These are phyloP conservation scores for Marisa cornuarietis DNA, from an alignment of 1,140 invertebrate genomes.

Conservation along the genomic window DNA sequence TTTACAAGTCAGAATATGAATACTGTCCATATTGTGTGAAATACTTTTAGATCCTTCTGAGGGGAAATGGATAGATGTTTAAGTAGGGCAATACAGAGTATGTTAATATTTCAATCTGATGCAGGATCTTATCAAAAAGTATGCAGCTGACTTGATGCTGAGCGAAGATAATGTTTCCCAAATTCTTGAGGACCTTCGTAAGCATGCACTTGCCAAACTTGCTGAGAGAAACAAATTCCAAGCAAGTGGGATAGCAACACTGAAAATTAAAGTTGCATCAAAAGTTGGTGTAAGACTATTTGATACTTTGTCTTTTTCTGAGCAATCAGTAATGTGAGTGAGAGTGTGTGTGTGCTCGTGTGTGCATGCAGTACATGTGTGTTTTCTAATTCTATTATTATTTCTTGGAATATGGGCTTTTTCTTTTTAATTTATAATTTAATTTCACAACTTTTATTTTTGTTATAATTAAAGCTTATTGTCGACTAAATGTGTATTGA, in stretches of 20 bases:
- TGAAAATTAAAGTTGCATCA: constrained; percentile 67
- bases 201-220: constrained; percentile 75
- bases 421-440: too few relatives aligned
- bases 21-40: too few relatives aligned
- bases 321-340: background rate
- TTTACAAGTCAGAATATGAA: too few relatives aligned
- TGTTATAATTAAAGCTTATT: too few relatives aligned
- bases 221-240: constrained; percentile 73
- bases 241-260: constrained; percentile 74
- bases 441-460: too few relatives aligned
- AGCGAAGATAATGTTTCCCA: constrained; percentile 66
- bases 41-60: background rate
- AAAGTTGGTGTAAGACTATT: background rate
- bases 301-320: background rate
- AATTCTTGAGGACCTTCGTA: constrained; percentile 73
- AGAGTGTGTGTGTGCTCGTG: background rate
- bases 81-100: background rate
- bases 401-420: too few relatives aligned
- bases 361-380: background rate
- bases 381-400: background rate
- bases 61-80: background rate
- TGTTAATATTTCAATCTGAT: constrained; percentile 40
- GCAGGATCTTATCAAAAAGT: constrained; percentile 72
- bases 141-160: constrained; percentile 70
- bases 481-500: too few relatives aligned